These are phyloP conservation scores for Amiota mariae DNA, from an alignment of 2,888 invertebrate genomes.

Conservation along the genomic window DNA sequence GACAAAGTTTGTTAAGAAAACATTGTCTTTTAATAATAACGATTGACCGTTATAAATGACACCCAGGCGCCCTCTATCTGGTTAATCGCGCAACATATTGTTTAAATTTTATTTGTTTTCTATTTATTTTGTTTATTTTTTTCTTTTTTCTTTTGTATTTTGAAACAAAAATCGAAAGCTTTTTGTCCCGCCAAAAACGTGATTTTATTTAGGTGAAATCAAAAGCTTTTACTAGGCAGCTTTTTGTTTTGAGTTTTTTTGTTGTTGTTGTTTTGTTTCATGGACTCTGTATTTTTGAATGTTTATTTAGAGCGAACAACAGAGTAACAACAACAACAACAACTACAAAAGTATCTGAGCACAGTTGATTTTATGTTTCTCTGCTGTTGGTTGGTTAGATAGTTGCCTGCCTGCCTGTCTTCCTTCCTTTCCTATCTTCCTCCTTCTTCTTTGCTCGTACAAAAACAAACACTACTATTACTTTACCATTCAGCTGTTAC, in stretches of 20 bases:
- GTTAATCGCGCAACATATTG: too few species aligned
- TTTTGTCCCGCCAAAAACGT: constrained; percentile 30
- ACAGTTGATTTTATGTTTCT: background rate
- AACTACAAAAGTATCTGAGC: constrained; percentile 37
- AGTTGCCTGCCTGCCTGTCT: background rate
- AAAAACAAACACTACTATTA: background rate
- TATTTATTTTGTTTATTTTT: too few species aligned
- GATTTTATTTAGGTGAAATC: constrained; percentile 43
- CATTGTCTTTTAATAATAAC: too few species aligned
- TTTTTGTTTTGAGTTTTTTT: constrained; percentile 42
- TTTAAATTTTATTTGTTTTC: too few species aligned
- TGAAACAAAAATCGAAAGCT: constrained; percentile 40
- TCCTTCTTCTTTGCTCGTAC: background rate
- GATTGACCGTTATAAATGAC: too few species aligned
- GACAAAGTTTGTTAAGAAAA: too few species aligned
- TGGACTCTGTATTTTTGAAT: constrained; percentile 38
- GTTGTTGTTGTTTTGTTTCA: background rate
- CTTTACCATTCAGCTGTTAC: background rate
- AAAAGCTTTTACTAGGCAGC: constrained; percentile 40
- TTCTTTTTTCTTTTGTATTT: too few species aligned
- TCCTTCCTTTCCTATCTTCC: background rate
- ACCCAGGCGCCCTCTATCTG: too few species aligned
- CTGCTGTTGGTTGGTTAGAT: background rate
- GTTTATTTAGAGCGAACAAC: constrained; percentile 57
- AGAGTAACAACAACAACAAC: constrained; percentile 30